Evolutionary conservation across 2,797 vertebrate species (phyloP), one percentile per base, ranked within the genome.

Genomic region (Pitangus sulphuratus): DNA sequence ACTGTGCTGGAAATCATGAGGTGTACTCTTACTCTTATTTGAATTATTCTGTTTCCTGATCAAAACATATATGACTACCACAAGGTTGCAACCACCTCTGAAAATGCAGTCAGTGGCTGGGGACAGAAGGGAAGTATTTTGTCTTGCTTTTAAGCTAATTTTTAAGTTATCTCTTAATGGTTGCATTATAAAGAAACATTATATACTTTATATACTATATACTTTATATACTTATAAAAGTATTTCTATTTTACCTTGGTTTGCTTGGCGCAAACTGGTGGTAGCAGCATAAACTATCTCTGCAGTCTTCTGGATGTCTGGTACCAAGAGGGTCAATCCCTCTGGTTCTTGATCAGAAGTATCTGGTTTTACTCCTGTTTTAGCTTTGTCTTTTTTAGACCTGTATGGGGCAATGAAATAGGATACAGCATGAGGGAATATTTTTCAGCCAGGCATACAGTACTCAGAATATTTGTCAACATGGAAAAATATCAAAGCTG

Each of bases 341-440:
- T 99, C 99, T 0, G 99, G 99, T 87, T 99, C 99, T 24, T 99
- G 99, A 92, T 99, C 99, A 1, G 99, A 99, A 69, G 97, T 57
- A 35, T 99, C 99, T 0, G 99, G 90, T 97, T 99, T 99, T 84
- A 99, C 98, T 93, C 99, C 98, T 15, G 98, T 98, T 99, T 99
- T 99, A 90, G 98, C 98, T 97, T 99, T 99, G 97, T 99, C 99
- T 96, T 99, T 99, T 98, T 99, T 99, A 90, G 99, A 99, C 97
- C 99, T 99, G 94, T 68, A 70, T 30, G 51, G 35, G 78, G 8
- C 24, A 90, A 85, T 92, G 31, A 86, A 65, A 54, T 2, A 74
- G 72, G 40, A 94, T 69, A 87, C 4, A 53, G 33, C 42, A 51
- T n/a, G 28, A 87, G 50, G 65, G 42, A 89, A 17, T 44, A 37